Conservation (phyloP, 2,888 invertebrate genomes). For the Silvanus unidentatus region DNA sequence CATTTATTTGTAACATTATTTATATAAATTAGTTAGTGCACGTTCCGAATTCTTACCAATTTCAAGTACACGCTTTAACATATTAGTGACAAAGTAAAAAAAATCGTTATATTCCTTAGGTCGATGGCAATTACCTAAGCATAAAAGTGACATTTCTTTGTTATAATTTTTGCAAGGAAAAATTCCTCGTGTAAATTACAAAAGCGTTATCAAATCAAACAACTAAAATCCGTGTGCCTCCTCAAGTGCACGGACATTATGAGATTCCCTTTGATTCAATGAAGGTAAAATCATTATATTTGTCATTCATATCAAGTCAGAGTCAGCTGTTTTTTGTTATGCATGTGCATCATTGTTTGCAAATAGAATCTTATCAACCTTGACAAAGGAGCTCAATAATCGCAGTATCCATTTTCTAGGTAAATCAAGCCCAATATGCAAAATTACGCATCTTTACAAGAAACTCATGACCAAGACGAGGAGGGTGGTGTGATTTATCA, state of each 20-base stretch:
- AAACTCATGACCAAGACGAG: constrained; percentile 38
- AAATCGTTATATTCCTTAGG: neutral
- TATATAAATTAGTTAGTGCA: no score
- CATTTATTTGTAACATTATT: no score
- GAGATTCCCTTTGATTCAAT: constrained; percentile 7
- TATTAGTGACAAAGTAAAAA: no score
- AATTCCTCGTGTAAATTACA: constrained; percentile 16
- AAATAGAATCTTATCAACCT: no score
- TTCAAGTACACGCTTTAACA: no score
- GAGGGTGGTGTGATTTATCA: constrained; percentile 71
- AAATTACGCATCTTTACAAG: constrained; percentile 40
- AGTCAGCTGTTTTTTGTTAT: constrained; percentile 20
- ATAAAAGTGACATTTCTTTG: constrained; percentile 28
- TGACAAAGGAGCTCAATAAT: no score
- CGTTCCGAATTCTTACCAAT: no score
- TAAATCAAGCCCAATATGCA: constrained; percentile 26
- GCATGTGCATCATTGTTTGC: constrained; percentile 6
- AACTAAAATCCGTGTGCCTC: constrained; percentile 4
- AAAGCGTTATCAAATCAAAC: constrained; percentile 12
- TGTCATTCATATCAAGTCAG: constrained; percentile 9
- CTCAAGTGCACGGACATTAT: constrained; percentile 1
- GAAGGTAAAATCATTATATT: constrained; percentile 15
- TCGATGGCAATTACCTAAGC: constrained; percentile 13
- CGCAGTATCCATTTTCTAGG: constrained; percentile 4
- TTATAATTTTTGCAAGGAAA: constrained; percentile 20